Percentiles rank a stretch among this genome's conserved stretches.
Evolutionary conservation across 2,113 vertebrate genomes (phyloP).

Genomic region (Hemiscyllium ocellatum): DNA sequence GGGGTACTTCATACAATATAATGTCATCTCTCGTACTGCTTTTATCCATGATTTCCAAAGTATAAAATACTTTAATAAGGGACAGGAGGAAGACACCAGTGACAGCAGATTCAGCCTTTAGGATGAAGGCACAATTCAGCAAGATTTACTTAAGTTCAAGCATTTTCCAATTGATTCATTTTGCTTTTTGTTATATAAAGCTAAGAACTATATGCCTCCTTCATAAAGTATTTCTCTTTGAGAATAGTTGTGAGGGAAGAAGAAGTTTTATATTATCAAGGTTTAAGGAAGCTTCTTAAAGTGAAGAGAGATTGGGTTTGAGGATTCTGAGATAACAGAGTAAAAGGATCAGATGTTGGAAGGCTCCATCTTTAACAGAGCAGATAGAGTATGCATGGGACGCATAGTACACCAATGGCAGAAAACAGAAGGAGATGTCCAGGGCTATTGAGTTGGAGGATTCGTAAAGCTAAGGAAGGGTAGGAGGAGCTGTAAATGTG

Average conservation of each 20-base stretch:
- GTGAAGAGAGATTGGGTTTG: not conserved
- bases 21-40: not conserved
- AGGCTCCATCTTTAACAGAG: not conserved
- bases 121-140: not conserved
- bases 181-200: not conserved
- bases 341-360: not conserved
- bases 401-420: not conserved
- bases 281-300: not conserved
- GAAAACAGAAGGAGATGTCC: not conserved
- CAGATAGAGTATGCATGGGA: not conserved
- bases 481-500: too few relatives aligned
- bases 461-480: not conserved
- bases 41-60: not conserved
- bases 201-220: not conserved
- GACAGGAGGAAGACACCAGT: not conserved
- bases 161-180: not conserved
- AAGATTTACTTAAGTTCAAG: not conserved
- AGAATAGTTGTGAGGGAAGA: not conserved
- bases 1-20: not conserved
- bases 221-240: not conserved
- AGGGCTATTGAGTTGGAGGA: not conserved
- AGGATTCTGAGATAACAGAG: not conserved
- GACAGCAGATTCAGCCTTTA: not conserved
- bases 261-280: not conserved
- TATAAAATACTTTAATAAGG: not conserved